Conservation (phyloP, 1,140 invertebrate genomes). For the Panulirus ornatus region DNA sequence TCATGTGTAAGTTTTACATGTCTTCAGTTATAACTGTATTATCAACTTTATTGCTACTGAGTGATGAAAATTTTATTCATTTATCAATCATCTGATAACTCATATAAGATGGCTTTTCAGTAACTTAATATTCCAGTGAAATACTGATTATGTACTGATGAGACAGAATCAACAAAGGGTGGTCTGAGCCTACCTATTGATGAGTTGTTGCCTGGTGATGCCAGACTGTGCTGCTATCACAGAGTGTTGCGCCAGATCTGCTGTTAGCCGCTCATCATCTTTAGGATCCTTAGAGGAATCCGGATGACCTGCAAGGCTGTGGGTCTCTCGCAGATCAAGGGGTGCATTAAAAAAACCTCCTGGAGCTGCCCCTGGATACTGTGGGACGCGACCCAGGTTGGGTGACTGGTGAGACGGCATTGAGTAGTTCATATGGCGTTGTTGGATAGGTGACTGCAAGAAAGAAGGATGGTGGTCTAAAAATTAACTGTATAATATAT, state of each 20-base stretch:
- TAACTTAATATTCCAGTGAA: no score
- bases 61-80: no score
- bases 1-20: no score
- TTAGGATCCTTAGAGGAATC: constrained; percentile 76
- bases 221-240: constrained; percentile 83
- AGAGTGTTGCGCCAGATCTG: constrained; percentile 80
- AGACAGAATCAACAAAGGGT: no score
- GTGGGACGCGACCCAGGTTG: constrained; percentile 59
- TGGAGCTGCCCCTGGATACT: constrained; percentile 74
- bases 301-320: constrained; percentile 46
- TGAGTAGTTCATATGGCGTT: constrained; percentile 57
- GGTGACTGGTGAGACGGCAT: constrained; percentile 63
- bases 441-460: constrained; percentile 60
- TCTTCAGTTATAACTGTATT: no score
- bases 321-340: constrained; percentile 59
- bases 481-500: background rate
- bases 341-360: constrained; percentile 46
- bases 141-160: no score
- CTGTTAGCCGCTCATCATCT: constrained; percentile 77
- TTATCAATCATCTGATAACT: no score
- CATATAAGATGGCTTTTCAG: background rate
- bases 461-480: background rate
- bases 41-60: no score
- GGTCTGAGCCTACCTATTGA: constrained; percentile 81
- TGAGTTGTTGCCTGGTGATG: constrained; percentile 90